These are phyloP conservation scores for Talpa occidentalis DNA, from an alignment of 2,113 vertebrate species.

Conservation along the genomic window DNA sequence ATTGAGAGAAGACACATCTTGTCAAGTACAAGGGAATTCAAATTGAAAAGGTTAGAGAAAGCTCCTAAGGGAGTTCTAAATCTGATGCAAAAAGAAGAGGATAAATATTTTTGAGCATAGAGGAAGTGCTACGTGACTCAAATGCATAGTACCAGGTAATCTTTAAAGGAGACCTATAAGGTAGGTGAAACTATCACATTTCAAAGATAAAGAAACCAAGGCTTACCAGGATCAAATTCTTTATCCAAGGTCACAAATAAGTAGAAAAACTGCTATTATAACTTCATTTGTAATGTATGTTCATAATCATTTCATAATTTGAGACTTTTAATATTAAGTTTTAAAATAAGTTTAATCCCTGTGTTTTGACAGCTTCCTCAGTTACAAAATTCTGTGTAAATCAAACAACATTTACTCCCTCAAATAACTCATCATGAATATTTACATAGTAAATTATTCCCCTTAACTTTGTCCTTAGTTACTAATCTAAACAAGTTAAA, in stretches of 20 bases:
- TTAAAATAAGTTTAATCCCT: background rate
- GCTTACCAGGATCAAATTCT: background rate
- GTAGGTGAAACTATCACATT: background rate
- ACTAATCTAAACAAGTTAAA: constrained; percentile 45
- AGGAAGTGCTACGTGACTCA: background rate
- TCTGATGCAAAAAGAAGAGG: background rate
- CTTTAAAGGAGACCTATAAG: background rate
- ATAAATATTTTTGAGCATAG: background rate
- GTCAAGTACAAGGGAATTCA: background rate
- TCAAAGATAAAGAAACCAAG: background rate
- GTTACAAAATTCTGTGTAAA: background rate
- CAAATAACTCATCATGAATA: constrained; percentile 38
- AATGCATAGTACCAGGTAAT: background rate
- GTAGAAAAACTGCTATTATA: background rate
- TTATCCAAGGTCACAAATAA: background rate
- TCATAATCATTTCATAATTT: background rate
- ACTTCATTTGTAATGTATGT: background rate
- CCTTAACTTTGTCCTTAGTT: constrained; percentile 23
- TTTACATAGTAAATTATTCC: constrained; percentile 27
- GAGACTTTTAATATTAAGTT: background rate
- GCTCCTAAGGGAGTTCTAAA: background rate
- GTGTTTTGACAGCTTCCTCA: constrained; percentile 33
- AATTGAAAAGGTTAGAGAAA: background rate
- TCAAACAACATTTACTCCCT: background rate
- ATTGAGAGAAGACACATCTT: background rate